phyloP scores from a whole-genome alignment of 2,888 invertebrate genomes.

The Habrosyne pyritoides region DNA sequence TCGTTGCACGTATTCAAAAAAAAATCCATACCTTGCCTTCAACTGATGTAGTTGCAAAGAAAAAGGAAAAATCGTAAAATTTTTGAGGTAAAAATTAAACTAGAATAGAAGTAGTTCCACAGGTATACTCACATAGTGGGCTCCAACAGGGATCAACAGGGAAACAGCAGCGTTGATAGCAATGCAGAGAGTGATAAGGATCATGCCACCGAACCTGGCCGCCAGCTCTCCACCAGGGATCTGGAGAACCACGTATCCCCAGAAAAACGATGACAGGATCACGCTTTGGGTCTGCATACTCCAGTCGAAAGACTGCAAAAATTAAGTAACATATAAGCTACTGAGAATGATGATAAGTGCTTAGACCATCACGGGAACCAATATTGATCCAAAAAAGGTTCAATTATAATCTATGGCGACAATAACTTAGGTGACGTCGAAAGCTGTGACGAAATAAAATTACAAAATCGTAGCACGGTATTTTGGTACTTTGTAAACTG shows the following conservation, averaged over 20 bases:
- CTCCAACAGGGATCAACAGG: constrained; percentile 54
- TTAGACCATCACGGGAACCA: too few species aligned
- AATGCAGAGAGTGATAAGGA: constrained; percentile 73
- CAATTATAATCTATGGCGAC: too few species aligned
- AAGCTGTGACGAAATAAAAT: too few species aligned
- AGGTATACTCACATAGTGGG: constrained; percentile 54
- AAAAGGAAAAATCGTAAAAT: too few species aligned
- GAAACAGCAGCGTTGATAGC: constrained; percentile 66
- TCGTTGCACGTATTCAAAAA: too few species aligned
- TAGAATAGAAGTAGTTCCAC: not conserved
- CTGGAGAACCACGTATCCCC: constrained; percentile 88
- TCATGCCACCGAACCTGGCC: constrained; percentile 87
- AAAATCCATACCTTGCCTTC: too few species aligned
- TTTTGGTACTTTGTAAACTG: too few species aligned
- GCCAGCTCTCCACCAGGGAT: constrained; percentile 87
- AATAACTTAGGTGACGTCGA: too few species aligned
- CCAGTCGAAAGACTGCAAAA: constrained; percentile 80
- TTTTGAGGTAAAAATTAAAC: not conserved
- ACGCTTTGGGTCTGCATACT: constrained; percentile 70
- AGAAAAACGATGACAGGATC: constrained; percentile 83
- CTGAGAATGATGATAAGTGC: too few species aligned
- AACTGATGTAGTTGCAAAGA: too few species aligned
- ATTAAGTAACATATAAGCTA: not conserved
- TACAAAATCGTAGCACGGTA: too few species aligned
- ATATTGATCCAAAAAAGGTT: too few species aligned